Percentiles rank a stretch among this genome's conserved stretches.
phyloP scores from a whole-genome alignment of 2,888 invertebrate genomes.

The Drosophila limbata region DNA sequence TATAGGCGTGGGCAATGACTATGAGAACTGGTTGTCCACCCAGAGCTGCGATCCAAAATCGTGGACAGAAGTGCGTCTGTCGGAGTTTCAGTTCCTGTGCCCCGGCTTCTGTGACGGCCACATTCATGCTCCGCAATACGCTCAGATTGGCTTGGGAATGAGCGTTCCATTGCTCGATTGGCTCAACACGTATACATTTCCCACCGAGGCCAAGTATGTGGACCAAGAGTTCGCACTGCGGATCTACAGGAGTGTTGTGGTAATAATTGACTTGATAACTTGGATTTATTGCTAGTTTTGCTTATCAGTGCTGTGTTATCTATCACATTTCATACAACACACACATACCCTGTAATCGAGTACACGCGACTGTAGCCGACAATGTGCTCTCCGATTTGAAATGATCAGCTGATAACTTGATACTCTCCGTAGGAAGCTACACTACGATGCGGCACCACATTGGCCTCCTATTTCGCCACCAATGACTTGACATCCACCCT shows the following conservation, averaged over 20 bases:
- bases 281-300: conserved; percentile 6
- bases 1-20: conserved; percentile 83
- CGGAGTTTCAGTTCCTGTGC: conserved; percentile 89
- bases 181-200: conserved; percentile 94
- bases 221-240: conserved; percentile 89
- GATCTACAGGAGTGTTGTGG: conserved; percentile 92
- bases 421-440: conserved; percentile 88
- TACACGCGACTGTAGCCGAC: background rate
- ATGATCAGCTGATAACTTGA: conserved; percentile 40
- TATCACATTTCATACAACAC: conserved; percentile 1
- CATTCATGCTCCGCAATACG: conserved; percentile 95
- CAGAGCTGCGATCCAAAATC: conserved; percentile 1
- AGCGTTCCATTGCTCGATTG: conserved; percentile 93
- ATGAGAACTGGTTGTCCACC: conserved; percentile 67
- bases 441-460: conserved; percentile 93
- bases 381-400: conserved; percentile 6
- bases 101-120: conserved; percentile 96
- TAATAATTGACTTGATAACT: conserved; percentile 85
- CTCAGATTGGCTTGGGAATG: conserved; percentile 93
- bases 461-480: conserved; percentile 95
- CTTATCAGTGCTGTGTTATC: conserved; percentile 36
- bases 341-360: background rate
- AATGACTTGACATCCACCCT: conserved; percentile 90
- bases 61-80: conserved; percentile 69
- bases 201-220: conserved; percentile 90